These are phyloP conservation scores for Drosophila nikananu DNA, from an alignment of 1,140 invertebrate genomes.

Conservation along the genomic window DNA sequence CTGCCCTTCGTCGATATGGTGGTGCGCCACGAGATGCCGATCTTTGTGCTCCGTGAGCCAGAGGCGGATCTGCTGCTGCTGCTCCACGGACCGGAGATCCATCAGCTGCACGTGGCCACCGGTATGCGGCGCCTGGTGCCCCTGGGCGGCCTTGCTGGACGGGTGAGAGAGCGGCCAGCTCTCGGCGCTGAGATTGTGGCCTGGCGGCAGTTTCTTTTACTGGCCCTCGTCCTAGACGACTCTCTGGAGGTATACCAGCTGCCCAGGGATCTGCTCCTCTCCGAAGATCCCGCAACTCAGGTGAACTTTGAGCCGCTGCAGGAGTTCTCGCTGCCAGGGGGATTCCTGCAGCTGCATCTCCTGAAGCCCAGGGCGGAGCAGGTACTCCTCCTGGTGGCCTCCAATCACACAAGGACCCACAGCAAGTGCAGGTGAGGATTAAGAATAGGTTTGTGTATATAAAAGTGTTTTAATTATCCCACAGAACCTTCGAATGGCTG, in stretches of 20 bases:
- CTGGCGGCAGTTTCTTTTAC: slow-evolving; percentile 67
- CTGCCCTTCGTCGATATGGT: slow-evolving; percentile 77
- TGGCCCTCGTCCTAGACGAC: slow-evolving; percentile 64
- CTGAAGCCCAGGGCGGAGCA: slow-evolving; percentile 55
- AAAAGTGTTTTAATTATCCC: not conserved
- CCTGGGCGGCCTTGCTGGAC: slow-evolving; percentile 56
- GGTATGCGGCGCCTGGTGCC: slow-evolving; percentile 60
- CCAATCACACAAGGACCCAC: slow-evolving; percentile 56
- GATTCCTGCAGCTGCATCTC: slow-evolving; percentile 60
- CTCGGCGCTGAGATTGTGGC: slow-evolving; percentile 53
- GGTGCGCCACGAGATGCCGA: slow-evolving; percentile 46
- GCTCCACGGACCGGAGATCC: slow-evolving; percentile 69
- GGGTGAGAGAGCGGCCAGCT: slow-evolving; percentile 15
- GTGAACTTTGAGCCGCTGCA: slow-evolving; percentile 64
- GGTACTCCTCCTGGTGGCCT: slow-evolving; percentile 59
- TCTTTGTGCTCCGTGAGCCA: slow-evolving; percentile 61
- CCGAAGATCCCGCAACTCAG: slow-evolving; percentile 25
- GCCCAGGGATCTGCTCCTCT: slow-evolving; percentile 31
- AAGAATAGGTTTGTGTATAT: not conserved
- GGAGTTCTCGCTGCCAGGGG: slow-evolving; percentile 59
- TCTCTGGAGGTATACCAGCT: slow-evolving; percentile 73
- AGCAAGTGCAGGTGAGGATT: slow-evolving; percentile 54
- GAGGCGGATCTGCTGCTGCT: slow-evolving; percentile 55
- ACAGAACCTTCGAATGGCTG: slow-evolving; percentile 77
- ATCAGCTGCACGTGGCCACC: slow-evolving; percentile 56